Conservation (phyloP, 2,888 invertebrate species). For the Amphimallon solstitiale region DNA sequence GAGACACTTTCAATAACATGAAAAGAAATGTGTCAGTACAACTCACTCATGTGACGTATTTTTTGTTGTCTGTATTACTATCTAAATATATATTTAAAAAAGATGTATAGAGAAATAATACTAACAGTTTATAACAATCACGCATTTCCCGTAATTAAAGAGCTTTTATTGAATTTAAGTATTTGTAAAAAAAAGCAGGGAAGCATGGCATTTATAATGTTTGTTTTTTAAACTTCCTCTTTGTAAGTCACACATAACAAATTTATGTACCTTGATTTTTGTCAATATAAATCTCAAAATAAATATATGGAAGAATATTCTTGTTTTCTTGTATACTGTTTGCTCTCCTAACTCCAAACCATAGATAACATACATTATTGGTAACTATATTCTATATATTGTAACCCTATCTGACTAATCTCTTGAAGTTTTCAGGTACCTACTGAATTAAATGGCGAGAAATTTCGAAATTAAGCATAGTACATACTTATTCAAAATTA, state of each 20-base stretch:
- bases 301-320: conserved; percentile 9
- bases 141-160: conserved; percentile 13
- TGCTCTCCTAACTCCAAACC: too few relatives aligned
- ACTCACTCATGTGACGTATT: conserved; percentile 11
- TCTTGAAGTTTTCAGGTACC: too few relatives aligned
- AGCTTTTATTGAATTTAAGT: conserved; percentile 26
- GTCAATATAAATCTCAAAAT: conserved; percentile 31
- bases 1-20: conserved; percentile 3
- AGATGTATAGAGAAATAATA: conserved; percentile 35
- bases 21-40: not conserved
- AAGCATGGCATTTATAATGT: conserved; percentile 5
- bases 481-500: too few relatives aligned
- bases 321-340: too few relatives aligned
- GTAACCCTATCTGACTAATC: too few relatives aligned
- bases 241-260: conserved; percentile 40
- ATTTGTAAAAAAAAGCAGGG: conserved; percentile 9
- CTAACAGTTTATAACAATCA: conserved; percentile 23
- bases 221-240: conserved; percentile 13
- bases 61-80: conserved; percentile 30
- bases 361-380: too few relatives aligned
- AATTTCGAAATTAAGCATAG: too few relatives aligned
- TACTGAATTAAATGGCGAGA: too few relatives aligned
- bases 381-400: too few relatives aligned
- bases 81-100: conserved; percentile 32
- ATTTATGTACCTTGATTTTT: conserved; percentile 40